Percentiles rank a stretch among this genome's conserved stretches.
phyloP scores from a whole-genome alignment of 2,888 invertebrate species.

The Dinocampus coccinellae region DNA sequence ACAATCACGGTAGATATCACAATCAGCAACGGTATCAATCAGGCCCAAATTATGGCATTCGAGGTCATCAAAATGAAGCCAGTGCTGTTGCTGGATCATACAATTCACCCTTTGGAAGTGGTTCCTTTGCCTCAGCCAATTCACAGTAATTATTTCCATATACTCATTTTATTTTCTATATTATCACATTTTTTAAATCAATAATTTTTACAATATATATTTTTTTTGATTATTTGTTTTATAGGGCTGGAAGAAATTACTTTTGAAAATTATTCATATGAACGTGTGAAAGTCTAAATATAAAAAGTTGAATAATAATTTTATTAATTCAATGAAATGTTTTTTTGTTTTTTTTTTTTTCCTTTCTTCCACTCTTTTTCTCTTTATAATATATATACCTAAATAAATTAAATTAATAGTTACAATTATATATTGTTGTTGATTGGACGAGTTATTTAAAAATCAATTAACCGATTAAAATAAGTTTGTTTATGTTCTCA shows the following conservation, averaged over 20 bases:
- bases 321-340: not conserved
- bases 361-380: too few species aligned
- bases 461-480: not conserved
- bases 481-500: not conserved
- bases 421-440: not conserved
- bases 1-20: not conserved
- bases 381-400: not conserved
- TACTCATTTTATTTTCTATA: not conserved
- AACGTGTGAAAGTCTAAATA: not conserved
- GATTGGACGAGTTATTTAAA: not conserved
- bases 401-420: not conserved
- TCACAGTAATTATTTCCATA: constrained; percentile 42
- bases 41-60: not conserved
- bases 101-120: constrained; percentile 50
- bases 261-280: not conserved
- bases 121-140: constrained; percentile 44
- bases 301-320: not conserved
- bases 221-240: not conserved
- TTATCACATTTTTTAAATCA: too few species aligned
- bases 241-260: not conserved
- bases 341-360: too few species aligned
- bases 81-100: constrained; percentile 47
- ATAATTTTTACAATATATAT: not conserved
- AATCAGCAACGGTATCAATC: not conserved
- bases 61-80: constrained; percentile 31